phyloP scores from a whole-genome alignment of 2,888 invertebrate species.

The Andrena minutula region DNA sequence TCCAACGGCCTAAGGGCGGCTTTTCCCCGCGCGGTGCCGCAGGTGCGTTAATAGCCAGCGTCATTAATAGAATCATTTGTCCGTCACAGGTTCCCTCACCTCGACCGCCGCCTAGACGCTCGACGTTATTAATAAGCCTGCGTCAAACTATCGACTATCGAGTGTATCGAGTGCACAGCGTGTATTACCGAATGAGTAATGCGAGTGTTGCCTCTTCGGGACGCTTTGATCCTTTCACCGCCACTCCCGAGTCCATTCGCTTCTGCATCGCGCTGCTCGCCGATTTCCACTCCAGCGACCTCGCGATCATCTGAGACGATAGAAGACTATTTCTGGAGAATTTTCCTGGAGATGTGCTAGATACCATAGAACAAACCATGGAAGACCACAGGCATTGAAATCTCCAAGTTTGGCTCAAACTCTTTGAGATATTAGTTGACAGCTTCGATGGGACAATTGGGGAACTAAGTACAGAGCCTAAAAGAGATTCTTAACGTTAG shows the following conservation, averaged over 20 bases:
- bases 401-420: neutral
- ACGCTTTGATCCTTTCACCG: constrained; percentile 67
- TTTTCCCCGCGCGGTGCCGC: constrained; percentile 21
- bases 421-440: too few species aligned
- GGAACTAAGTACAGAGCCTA: too few species aligned
- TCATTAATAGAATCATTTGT: constrained; percentile 61
- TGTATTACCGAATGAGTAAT: constrained; percentile 46
- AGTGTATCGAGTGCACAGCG: constrained; percentile 13
- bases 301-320: neutral
- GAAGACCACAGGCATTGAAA: neutral
- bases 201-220: constrained; percentile 52
- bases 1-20: neutral
- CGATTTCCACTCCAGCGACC: constrained; percentile 22
- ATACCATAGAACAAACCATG: neutral
- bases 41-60: constrained; percentile 40
- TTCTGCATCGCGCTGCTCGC: neutral
- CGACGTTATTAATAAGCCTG: constrained; percentile 52
- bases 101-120: constrained; percentile 23
- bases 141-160: constrained; percentile 46
- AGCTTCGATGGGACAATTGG: too few species aligned
- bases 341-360: neutral
- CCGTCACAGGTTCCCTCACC: constrained; percentile 27
- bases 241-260: constrained; percentile 62
- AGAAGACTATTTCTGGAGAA: neutral
- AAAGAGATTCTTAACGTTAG: too few species aligned